Evolutionary conservation across 2,888 invertebrate genomes (phyloP).

Genomic region (Rotaria socialis): DNA sequence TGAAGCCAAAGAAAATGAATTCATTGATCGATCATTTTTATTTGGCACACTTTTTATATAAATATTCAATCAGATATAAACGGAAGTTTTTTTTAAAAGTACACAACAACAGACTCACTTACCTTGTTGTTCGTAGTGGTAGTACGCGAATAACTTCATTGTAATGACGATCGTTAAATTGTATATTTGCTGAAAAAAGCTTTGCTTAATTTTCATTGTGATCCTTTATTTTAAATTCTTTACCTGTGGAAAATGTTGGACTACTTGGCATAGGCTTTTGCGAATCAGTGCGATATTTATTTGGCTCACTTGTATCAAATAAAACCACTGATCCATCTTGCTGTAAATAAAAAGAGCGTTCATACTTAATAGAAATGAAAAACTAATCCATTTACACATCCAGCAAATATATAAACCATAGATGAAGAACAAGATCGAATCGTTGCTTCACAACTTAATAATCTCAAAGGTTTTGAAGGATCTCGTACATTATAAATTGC

Average conservation of each 20-base stretch:
- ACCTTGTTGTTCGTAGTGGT: constrained; percentile 1
- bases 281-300: background rate
- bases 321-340: constrained; percentile 18
- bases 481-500: constrained; percentile 11
- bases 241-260: constrained; percentile 30
- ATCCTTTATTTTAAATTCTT: too few species aligned
- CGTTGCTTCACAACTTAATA: constrained; percentile 16
- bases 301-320: constrained; percentile 14
- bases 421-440: constrained; percentile 1
- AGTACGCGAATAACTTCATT: background rate
- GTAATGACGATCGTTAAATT: constrained; percentile 1
- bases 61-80: background rate
- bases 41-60: background rate
- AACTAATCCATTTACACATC: background rate
- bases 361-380: background rate
- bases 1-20: constrained; percentile 20
- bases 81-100: too few species aligned
- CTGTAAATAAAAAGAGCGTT: background rate
- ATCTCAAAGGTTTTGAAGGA: background rate
- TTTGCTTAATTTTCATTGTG: background rate
- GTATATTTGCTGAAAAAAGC: background rate
- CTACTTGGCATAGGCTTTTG: background rate
- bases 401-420: background rate
- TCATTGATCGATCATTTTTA: background rate
- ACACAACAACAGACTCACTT: background rate